These are phyloP conservation scores for Notothenia coriiceps DNA, from an alignment of 2,113 vertebrate genomes.

Conservation along the genomic window DNA sequence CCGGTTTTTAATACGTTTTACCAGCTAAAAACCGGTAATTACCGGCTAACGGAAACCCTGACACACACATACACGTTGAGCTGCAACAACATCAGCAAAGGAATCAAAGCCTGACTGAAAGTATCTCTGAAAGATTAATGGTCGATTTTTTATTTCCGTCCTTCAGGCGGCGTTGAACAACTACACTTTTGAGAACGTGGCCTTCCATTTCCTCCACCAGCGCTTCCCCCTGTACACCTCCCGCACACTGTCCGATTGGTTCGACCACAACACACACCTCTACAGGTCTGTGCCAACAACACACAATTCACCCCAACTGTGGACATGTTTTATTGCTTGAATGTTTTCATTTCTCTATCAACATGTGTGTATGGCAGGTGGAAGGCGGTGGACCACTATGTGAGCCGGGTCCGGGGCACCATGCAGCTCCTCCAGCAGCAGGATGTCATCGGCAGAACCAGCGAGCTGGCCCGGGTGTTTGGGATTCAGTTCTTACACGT, in stretches of 20 bases:
- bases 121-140: neutral
- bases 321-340: too few relatives aligned
- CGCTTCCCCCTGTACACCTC: conserved; percentile 94
- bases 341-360: too few relatives aligned
- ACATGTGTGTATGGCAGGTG: conserved; percentile 83
- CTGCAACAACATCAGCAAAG: neutral
- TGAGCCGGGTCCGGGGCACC: conserved; percentile 90
- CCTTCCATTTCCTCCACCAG: conserved; percentile 96
- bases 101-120: neutral
- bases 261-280: conserved; percentile 93
- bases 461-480: conserved; percentile 96
- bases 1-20: too few relatives aligned
- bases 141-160: conserved; percentile 18
- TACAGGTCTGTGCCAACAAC: conserved; percentile 86
- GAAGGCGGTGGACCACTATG: conserved; percentile 96
- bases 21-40: too few relatives aligned
- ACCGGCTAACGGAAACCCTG: too few relatives aligned
- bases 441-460: conserved; percentile 95
- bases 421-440: conserved; percentile 92
- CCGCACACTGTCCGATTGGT: conserved; percentile 96
- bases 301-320: neutral
- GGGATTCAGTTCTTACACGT: conserved; percentile 98
- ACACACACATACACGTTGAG: too few relatives aligned
- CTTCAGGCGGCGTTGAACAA: conserved; percentile 93
- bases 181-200: conserved; percentile 98